Evolutionary conservation across 2,888 invertebrate genomes (phyloP).

Genomic region (Apantesis nais): DNA sequence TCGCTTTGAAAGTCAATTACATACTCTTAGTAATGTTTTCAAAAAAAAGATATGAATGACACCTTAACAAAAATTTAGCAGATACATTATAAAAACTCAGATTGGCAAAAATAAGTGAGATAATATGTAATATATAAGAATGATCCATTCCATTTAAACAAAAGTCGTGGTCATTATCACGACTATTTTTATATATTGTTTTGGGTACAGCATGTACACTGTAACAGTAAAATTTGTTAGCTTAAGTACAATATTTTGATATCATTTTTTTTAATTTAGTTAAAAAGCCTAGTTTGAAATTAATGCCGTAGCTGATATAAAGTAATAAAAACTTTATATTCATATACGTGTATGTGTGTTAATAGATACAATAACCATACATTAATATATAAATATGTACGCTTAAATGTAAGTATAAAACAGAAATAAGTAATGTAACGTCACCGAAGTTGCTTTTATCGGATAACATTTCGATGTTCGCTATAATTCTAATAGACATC

Average conservation of each 20-base stretch:
- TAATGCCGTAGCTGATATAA: background rate
- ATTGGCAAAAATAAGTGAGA: no score
- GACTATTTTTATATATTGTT: no score
- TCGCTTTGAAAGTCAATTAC: no score
- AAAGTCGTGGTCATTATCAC: no score
- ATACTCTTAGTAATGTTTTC: no score
- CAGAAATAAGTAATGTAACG: constrained; percentile 4
- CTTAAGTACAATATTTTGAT: background rate
- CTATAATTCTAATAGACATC: constrained; percentile 20
- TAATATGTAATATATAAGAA: no score
- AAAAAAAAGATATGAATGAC: background rate
- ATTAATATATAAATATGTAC: no score
- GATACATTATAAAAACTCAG: no score
- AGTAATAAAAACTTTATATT: background rate
- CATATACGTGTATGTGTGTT: background rate
- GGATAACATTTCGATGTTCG: constrained; percentile 11
- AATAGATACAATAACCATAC: no score
- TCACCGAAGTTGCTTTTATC: constrained; percentile 2
- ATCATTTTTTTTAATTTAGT: background rate
- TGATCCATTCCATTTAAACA: no score
- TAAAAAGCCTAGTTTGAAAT: background rate
- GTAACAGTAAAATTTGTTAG: no score
- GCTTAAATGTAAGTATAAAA: background rate
- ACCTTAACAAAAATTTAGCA: background rate
- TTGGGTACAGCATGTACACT: no score